Percentiles rank a stretch among this genome's conserved stretches.
phyloP scores from a whole-genome alignment of 2,797 vertebrate genomes.

The Denticeps clupeoides region DNA sequence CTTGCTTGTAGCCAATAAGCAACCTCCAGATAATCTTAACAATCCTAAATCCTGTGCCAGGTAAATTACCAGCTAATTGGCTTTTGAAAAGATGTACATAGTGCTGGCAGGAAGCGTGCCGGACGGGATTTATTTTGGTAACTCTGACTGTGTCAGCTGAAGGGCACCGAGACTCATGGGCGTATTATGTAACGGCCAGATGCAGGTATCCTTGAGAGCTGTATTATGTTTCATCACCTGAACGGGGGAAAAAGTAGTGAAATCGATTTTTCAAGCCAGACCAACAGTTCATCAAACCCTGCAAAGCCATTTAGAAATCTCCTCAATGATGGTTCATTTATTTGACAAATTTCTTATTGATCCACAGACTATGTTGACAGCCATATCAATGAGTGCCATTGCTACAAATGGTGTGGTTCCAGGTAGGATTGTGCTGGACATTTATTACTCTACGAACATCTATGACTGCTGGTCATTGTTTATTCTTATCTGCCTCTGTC shows the following conservation, averaged over 20 bases:
- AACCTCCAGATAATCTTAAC: slow-evolving; percentile 6
- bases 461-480: neutral
- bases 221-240: no score
- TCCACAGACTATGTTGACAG: slow-evolving; percentile 86
- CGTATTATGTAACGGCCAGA: slow-evolving; percentile 39
- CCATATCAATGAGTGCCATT: slow-evolving; percentile 97
- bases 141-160: slow-evolving; percentile 10
- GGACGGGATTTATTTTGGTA: slow-evolving; percentile 33
- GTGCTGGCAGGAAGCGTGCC: slow-evolving; percentile 26
- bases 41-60: slow-evolving; percentile 20
- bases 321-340: neutral
- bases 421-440: slow-evolving; percentile 55
- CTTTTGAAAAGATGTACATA: slow-evolving; percentile 45
- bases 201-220: slow-evolving; percentile 25
- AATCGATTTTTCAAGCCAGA: no score
- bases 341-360: slow-evolving; percentile 2
- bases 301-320: neutral
- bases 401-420: slow-evolving; percentile 95
- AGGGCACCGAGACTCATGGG: slow-evolving; percentile 16
- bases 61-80: slow-evolving; percentile 47
- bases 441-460: neutral
- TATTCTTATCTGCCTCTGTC: no score
- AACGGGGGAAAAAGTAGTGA: neutral
- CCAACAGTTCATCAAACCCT: slow-evolving; percentile 3
- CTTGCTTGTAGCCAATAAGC: neutral